A percentile compares a stretch with the other conserved stretches of the same genome.
Evolutionary conservation across 2,797 vertebrate genomes (phyloP).

Genomic region (Xenopus petersii): DNA sequence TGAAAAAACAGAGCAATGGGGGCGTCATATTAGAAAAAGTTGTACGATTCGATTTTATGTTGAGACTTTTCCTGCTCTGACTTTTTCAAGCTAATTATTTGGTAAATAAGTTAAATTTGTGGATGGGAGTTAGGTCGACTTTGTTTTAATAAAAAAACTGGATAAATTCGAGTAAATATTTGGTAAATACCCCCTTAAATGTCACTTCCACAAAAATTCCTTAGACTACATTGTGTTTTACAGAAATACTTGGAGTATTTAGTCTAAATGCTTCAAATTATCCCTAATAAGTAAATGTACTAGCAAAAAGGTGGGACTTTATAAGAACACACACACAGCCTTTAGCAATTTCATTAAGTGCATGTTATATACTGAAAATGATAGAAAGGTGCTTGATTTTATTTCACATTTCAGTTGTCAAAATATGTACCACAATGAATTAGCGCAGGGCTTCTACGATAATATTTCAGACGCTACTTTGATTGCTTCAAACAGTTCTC

Average conservation of each 20-base stretch:
- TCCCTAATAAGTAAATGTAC: slow-evolving; percentile 32
- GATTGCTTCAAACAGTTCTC: too few species aligned
- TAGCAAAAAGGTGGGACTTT: slow-evolving; percentile 5
- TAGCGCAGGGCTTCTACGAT: too few species aligned
- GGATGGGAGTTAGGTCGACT: too few species aligned
- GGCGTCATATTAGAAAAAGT: too few species aligned
- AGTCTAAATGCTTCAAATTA: slow-evolving; percentile 24
- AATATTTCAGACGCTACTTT: too few species aligned
- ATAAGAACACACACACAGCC: neutral
- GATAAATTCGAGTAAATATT: too few species aligned
- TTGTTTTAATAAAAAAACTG: too few species aligned
- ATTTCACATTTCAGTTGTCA: neutral
- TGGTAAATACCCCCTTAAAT: neutral
- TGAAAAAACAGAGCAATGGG: too few species aligned
- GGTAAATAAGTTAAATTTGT: too few species aligned
- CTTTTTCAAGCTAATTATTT: too few species aligned
- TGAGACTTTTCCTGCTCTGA: too few species aligned
- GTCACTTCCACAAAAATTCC: slow-evolving; percentile 26
- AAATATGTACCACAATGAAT: neutral
- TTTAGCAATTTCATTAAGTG: neutral
- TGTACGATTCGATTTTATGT: too few species aligned
- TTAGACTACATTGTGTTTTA: neutral
- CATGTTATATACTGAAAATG: neutral
- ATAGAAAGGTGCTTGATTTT: neutral
- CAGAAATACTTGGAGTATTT: slow-evolving; percentile 14